A percentile compares a stretch with the other conserved stretches of the same genome.
Conservation (phyloP, 1,140 invertebrate species). For the Conus betulinus region DNA sequence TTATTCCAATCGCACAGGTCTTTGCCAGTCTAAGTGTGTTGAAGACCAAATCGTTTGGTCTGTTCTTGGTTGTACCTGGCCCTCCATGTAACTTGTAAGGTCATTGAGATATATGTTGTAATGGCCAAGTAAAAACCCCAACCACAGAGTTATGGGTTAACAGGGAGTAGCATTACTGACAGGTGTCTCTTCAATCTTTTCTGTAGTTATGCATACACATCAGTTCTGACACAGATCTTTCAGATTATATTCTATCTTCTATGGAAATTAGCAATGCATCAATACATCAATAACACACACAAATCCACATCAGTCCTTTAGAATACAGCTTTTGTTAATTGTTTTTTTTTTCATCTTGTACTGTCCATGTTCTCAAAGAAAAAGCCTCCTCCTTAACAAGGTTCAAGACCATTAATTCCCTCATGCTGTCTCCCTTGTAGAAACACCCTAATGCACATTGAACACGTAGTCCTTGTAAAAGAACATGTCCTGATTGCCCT, state of each 20-base stretch:
- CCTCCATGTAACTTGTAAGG: too few species aligned
- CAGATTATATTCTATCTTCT: not conserved
- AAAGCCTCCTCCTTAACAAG: constrained; percentile 17
- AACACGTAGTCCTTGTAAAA: not conserved
- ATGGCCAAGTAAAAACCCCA: too few species aligned
- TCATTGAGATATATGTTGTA: too few species aligned
- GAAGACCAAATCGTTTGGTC: too few species aligned
- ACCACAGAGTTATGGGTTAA: too few species aligned
- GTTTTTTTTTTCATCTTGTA: not conserved
- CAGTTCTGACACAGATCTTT: not conserved
- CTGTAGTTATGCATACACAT: not conserved
- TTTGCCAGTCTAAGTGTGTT: too few species aligned
- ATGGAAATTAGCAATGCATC: not conserved
- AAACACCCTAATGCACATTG: not conserved
- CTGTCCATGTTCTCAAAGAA: not conserved
- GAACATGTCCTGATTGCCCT: not conserved
- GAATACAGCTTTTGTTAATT: not conserved
- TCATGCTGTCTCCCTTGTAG: not conserved
- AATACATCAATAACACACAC: constrained; percentile 2
- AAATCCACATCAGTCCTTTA: not conserved
- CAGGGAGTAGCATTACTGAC: too few species aligned
- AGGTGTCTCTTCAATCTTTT: not conserved
- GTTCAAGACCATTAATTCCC: not conserved
- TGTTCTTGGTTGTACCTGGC: too few species aligned
- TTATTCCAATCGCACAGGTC: too few species aligned